phyloP scores from a whole-genome alignment of 1,140 invertebrate species.

The Episyrphus balteatus region DNA sequence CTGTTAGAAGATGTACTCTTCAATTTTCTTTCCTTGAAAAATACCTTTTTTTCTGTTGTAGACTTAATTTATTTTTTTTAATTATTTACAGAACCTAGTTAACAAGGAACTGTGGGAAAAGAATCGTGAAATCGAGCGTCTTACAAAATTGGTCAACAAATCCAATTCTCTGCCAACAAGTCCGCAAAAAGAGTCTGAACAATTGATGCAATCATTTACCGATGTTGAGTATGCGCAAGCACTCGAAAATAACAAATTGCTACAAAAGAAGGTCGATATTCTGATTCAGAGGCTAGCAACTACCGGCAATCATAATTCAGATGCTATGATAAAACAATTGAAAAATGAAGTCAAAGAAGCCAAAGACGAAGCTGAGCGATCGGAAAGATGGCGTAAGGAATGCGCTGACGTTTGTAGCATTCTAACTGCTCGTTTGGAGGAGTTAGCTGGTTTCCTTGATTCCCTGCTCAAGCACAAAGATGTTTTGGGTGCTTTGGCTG shows the following conservation, averaged over 20 bases:
- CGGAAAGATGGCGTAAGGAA: constrained; percentile 44
- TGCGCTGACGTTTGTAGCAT: constrained; percentile 52
- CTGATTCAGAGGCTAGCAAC: constrained; percentile 29
- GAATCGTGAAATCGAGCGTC: constrained; percentile 56
- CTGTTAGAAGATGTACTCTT: neutral
- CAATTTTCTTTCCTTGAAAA: no score
- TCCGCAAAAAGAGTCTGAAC: neutral
- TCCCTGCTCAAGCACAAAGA: constrained; percentile 54
- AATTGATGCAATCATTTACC: constrained; percentile 22
- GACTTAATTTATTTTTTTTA: neutral
- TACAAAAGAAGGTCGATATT: constrained; percentile 28
- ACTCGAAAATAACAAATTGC: constrained; percentile 25
- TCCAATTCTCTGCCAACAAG: neutral
- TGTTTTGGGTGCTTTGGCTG: constrained; percentile 40
- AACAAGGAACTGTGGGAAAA: constrained; percentile 61
- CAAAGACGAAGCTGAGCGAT: constrained; percentile 20
- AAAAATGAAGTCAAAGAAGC: constrained; percentile 34
- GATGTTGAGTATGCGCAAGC: constrained; percentile 23
- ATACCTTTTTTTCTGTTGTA: no score
- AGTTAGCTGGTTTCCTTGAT: constrained; percentile 58
- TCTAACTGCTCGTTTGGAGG: constrained; percentile 52
- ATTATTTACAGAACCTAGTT: constrained; percentile 38
- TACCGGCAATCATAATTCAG: constrained; percentile 16
- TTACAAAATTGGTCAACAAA: constrained; percentile 33
- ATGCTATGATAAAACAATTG: constrained; percentile 21